Conservation (phyloP, 2,888 invertebrate species). For the Amaurobius ferox region DNA sequence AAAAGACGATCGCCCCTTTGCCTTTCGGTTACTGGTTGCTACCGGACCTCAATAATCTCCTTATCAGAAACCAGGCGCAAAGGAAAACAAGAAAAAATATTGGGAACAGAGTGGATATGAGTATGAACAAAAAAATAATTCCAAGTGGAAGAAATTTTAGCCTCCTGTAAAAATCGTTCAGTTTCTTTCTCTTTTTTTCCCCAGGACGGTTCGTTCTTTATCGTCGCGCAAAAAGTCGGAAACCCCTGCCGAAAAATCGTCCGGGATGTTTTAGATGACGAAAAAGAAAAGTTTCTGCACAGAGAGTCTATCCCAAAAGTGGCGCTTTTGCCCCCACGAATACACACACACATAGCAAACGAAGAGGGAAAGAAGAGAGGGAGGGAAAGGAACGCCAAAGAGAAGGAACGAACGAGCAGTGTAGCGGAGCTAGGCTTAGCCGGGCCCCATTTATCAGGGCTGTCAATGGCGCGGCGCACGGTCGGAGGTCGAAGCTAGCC, state of each 20-base stretch:
- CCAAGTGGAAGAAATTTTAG: slow-evolving; percentile 29
- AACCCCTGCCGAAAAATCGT: slow-evolving; percentile 62
- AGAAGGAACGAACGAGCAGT: slow-evolving; percentile 49
- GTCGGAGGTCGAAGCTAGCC: slow-evolving; percentile 65
- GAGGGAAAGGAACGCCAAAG: too few relatives aligned
- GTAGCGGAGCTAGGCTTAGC: slow-evolving; percentile 64
- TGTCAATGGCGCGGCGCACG: slow-evolving; percentile 60
- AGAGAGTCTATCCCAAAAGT: slow-evolving; percentile 51
- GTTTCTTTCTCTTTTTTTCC: slow-evolving; percentile 21
- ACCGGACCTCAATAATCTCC: slow-evolving; percentile 64
- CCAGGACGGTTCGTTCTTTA: slow-evolving; percentile 31
- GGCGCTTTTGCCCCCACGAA: slow-evolving; percentile 48
- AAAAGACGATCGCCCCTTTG: slow-evolving; percentile 39
- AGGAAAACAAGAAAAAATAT: slow-evolving; percentile 42
- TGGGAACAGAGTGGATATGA: neutral
- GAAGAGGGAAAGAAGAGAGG: too few relatives aligned
- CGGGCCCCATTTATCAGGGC: slow-evolving; percentile 69
- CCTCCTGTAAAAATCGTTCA: slow-evolving; percentile 45
- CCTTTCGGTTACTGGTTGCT: slow-evolving; percentile 21
- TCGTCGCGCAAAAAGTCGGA: slow-evolving; percentile 64
- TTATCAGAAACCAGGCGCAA: slow-evolving; percentile 62
- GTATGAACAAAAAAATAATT: slow-evolving; percentile 10
- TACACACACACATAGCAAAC: slow-evolving; percentile 24
- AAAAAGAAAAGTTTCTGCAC: slow-evolving; percentile 64
- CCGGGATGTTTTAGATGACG: slow-evolving; percentile 67